Conservation (phyloP, 2,113 vertebrate genomes). For the Hemiprocne comata region DNA sequence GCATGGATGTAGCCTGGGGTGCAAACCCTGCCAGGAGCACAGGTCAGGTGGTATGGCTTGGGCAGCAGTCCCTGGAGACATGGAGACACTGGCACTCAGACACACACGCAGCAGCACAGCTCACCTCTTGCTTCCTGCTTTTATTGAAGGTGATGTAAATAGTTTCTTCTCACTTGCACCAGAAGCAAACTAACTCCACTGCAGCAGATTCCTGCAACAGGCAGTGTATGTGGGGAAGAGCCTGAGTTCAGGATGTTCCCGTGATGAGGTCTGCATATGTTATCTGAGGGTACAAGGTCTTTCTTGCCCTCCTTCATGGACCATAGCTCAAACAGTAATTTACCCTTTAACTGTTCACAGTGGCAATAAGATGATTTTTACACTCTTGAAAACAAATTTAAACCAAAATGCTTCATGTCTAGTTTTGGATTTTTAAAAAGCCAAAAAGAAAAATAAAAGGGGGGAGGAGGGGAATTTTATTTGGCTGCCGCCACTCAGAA, state of each 20-base stretch:
- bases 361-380: not conserved
- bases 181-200: not conserved
- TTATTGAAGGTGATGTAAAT: not conserved
- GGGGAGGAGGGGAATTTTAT: not conserved
- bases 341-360: not conserved
- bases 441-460: not conserved
- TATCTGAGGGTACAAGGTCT: not conserved
- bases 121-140: not conserved
- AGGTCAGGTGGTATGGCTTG: not conserved
- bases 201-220: not conserved
- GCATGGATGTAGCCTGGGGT: not conserved
- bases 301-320: not conserved
- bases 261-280: not conserved
- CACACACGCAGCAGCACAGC: not conserved
- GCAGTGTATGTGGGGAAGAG: not conserved
- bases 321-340: not conserved
- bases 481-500: conserved; percentile 18
- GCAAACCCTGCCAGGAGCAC: not conserved
- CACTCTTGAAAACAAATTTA: not conserved
- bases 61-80: not conserved
- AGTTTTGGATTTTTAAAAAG: not conserved
- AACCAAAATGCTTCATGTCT: not conserved
- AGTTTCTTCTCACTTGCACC: not conserved
- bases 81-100: not conserved
- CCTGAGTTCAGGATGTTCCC: not conserved